phyloP scores from a whole-genome alignment of 2,888 invertebrate genomes.

The Bombyx huttoni region DNA sequence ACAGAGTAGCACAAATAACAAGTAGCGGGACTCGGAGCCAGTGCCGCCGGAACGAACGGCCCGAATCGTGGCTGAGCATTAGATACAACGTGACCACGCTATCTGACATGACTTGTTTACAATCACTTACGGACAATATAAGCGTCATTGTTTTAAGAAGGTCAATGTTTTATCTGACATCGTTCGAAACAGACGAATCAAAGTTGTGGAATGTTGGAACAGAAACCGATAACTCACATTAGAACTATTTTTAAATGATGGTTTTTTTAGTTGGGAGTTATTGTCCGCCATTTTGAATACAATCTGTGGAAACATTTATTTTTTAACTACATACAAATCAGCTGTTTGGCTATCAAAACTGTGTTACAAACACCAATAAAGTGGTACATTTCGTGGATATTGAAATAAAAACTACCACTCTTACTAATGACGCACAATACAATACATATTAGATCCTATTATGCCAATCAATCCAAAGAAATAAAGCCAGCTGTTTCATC shows the following conservation, averaged over 20 bases:
- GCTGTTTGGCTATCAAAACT: too few relatives aligned
- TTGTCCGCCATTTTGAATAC: too few relatives aligned
- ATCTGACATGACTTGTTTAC: background rate
- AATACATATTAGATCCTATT: background rate
- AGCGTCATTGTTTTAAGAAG: background rate
- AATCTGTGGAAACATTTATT: too few relatives aligned
- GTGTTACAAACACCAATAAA: too few relatives aligned
- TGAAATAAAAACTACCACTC: too few relatives aligned
- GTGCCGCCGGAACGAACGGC: background rate
- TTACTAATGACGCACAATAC: background rate
- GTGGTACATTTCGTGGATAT: too few relatives aligned
- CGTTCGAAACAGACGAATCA: too few relatives aligned
- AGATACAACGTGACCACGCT: background rate
- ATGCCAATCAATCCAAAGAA: background rate
- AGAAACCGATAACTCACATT: too few relatives aligned
- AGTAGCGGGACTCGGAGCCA: constrained; percentile 11
- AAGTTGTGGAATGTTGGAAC: too few relatives aligned
- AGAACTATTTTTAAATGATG: too few relatives aligned
- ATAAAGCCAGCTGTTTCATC: background rate
- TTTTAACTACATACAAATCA: too few relatives aligned
- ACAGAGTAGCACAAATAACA: constrained; percentile 28
- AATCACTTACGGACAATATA: background rate
- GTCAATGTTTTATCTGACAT: background rate
- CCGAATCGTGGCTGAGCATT: background rate
- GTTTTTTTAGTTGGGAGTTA: too few relatives aligned